These are phyloP conservation scores for Lerista edwardsae DNA, from an alignment of 2,797 vertebrate species.

Conservation along the genomic window DNA sequence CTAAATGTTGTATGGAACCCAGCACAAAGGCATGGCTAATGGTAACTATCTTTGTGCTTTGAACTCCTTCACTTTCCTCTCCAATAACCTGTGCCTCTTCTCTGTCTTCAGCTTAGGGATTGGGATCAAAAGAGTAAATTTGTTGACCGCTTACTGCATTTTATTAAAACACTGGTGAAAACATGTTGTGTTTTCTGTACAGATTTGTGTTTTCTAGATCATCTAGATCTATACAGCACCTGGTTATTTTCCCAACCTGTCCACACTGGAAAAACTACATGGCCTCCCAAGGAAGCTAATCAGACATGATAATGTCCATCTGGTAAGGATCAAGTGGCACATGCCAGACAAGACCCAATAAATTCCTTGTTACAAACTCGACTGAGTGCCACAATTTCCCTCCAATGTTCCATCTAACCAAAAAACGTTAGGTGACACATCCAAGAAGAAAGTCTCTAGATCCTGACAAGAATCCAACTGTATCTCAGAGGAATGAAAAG, in stretches of 20 bases:
- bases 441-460: neutral
- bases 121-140: no score
- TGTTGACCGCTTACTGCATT: no score
- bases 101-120: no score
- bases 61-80: no score
- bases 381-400: neutral
- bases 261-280: neutral
- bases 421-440: neutral
- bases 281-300: neutral
- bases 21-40: no score
- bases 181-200: neutral
- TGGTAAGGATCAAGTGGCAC: neutral
- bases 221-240: neutral
- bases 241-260: neutral
- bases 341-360: neutral
- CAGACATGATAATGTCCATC: neutral
- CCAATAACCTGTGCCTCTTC: no score
- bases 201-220: neutral
- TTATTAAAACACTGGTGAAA: no score
- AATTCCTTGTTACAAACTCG: neutral
- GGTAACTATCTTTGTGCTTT: no score
- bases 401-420: neutral
- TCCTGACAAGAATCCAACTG: neutral
- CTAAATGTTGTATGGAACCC: no score
- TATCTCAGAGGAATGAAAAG: neutral